Evolutionary conservation across 2,888 invertebrate species (phyloP).

Genomic region (Ochropleura leucogaster): DNA sequence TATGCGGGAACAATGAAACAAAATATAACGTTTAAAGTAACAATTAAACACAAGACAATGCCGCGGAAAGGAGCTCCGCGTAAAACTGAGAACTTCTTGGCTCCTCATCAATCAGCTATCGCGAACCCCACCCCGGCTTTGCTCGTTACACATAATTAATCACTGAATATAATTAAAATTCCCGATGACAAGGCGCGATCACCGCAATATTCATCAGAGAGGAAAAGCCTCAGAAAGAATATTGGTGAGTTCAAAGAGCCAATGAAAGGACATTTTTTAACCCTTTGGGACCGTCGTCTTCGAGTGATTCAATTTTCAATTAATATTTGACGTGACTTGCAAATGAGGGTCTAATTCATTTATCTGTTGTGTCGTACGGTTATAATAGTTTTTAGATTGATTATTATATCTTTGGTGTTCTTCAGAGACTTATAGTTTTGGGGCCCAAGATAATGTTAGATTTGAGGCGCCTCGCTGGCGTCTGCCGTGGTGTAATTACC

Average conservation of each 20-base stretch:
- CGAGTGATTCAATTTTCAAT: slow-evolving; percentile 64
- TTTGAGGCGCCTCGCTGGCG: slow-evolving; percentile 83
- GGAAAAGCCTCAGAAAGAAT: slow-evolving; percentile 72
- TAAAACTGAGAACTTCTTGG: slow-evolving; percentile 79
- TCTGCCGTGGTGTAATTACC: slow-evolving; percentile 87
- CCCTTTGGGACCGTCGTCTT: slow-evolving; percentile 68
- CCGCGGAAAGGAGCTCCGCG: slow-evolving; percentile 74
- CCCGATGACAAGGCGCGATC: slow-evolving; percentile 88
- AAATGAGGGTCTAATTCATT: slow-evolving; percentile 62
- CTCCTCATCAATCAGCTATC: slow-evolving; percentile 88
- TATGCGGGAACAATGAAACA: slow-evolving; percentile 84
- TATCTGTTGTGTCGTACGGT: slow-evolving; percentile 53
- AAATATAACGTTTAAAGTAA: slow-evolving; percentile 86
- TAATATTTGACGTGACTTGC: slow-evolving; percentile 69
- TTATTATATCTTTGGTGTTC: slow-evolving; percentile 52
- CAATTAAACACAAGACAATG: slow-evolving; percentile 88
- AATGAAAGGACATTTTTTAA: slow-evolving; percentile 72
- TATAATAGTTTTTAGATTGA: slow-evolving; percentile 59
- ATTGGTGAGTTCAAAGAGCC: slow-evolving; percentile 70
- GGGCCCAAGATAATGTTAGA: slow-evolving; percentile 84
- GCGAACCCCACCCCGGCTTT: slow-evolving; percentile 77
- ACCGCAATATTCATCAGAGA: slow-evolving; percentile 75
- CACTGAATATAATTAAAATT: slow-evolving; percentile 89
- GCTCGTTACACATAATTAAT: slow-evolving; percentile 89
- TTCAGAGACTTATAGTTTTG: slow-evolving; percentile 72